A percentile compares a stretch with the other conserved stretches of the same genome.
phyloP scores from a whole-genome alignment of 2,113 vertebrate species.

The Periophthalmodon schlosseri region DNA sequence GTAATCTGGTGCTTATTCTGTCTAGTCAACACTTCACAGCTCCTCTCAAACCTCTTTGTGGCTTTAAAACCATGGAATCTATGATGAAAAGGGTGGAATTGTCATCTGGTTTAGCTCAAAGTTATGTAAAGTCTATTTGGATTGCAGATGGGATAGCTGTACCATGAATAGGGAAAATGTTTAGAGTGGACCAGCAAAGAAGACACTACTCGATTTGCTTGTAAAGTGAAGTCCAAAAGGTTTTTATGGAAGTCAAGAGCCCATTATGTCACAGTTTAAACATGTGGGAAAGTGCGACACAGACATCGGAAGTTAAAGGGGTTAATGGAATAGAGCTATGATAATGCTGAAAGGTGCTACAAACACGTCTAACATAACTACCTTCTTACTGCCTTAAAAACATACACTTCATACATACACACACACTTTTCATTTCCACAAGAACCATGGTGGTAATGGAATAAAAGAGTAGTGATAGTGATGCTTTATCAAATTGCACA shows the following conservation, averaged over 20 bases:
- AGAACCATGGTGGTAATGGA: too few species aligned
- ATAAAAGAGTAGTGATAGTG: too few species aligned
- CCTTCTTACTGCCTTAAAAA: neutral
- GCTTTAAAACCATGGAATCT: conserved; percentile 8
- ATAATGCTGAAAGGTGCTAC: neutral
- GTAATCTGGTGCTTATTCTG: conserved; percentile 1
- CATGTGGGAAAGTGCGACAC: neutral
- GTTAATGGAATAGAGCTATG: neutral
- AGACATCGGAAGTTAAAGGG: neutral
- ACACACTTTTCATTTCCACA: too few species aligned
- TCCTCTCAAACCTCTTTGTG: neutral
- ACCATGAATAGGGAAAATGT: conserved; percentile 19
- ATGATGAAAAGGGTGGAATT: conserved; percentile 1
- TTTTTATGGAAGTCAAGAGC: conserved; percentile 25
- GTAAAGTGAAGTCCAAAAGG: conserved; percentile 30
- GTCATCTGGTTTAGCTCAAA: conserved; percentile 3
- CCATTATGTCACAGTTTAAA: conserved; percentile 30
- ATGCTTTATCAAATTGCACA: too few species aligned
- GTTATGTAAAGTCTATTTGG: conserved; percentile 12
- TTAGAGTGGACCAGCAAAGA: neutral
- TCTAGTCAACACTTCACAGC: conserved; percentile 5
- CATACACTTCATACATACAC: too few species aligned
- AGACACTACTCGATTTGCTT: conserved; percentile 14
- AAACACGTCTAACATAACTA: neutral
- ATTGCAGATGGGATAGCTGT: conserved; percentile 7